Conservation (phyloP, 2,113 vertebrate genomes). For the Cryptomyrus ogoouensis region DNA sequence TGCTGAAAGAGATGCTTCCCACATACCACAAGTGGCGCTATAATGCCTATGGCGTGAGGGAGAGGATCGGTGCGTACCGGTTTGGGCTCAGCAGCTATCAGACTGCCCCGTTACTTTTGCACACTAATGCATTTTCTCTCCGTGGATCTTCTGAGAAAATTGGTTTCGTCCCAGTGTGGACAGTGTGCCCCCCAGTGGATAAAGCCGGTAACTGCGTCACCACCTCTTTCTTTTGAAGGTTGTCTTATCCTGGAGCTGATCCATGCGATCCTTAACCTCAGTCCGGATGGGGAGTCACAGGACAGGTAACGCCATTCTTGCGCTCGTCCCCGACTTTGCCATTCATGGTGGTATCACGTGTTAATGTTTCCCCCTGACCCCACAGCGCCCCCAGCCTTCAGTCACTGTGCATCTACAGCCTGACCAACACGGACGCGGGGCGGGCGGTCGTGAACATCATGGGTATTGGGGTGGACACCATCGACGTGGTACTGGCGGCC, state of each 20-base stretch:
- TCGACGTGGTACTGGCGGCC: constrained; percentile 83
- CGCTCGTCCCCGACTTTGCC: background rate
- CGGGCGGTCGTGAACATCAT: constrained; percentile 94
- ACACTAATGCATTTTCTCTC: background rate
- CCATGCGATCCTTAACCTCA: constrained; percentile 90
- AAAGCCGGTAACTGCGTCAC: background rate
- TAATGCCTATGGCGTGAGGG: constrained; percentile 81
- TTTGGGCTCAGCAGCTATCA: background rate
- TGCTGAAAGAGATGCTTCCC: constrained; percentile 94
- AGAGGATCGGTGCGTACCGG: constrained; percentile 72
- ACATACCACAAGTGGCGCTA: constrained; percentile 97
- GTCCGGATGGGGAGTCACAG: constrained; percentile 76
- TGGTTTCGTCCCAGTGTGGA: background rate
- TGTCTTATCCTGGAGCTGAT: constrained; percentile 90
- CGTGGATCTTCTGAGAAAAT: background rate
- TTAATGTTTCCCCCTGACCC: constrained; percentile 20
- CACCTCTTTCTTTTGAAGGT: constrained; percentile 54
- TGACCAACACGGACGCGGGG: constrained; percentile 91
- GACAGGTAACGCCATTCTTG: constrained; percentile 62
- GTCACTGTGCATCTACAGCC: constrained; percentile 88
- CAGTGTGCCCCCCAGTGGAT: background rate
- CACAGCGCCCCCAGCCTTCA: constrained; percentile 78
- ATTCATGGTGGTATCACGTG: too few species aligned
- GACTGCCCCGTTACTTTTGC: background rate
- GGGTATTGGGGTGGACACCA: constrained; percentile 93